Base-by-base conservation (phyloP, 2,888 invertebrate species). In the Epinotia nisella region DNA sequence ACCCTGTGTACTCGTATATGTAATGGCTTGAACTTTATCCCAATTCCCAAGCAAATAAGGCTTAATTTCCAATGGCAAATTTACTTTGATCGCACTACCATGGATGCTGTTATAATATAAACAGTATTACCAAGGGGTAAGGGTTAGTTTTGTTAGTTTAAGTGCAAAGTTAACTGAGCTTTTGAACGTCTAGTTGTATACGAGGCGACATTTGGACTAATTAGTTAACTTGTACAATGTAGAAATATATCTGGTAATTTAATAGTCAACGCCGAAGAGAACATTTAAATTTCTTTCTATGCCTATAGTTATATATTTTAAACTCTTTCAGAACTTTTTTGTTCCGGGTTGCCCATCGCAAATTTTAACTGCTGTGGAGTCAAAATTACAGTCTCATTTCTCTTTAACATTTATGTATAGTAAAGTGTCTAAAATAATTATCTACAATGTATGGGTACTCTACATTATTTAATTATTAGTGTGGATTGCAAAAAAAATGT, bases 141-240 rank as follows among this genome's bases (percentile, higher is more conserved):
- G 24, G 24, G 13, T n/a, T 10, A 53, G 10, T 0, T 11, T 53
- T 53, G 19, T 11, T 7, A n/a, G 3, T 24, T 55, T 55, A 24
- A 55, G 21, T 55, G 21, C 3, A 55, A 11, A 55, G 21, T 55
- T 55, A 55, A 55, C 15, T 29, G 19, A 24, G 19, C 19, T 24
- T 56, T 56, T 56, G 15, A 56, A 21, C 24, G 55, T 7, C 2
- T 53, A 17, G 24, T 35, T 58, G 19, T 35, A 24, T 21, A 19
- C 3, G 60, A 39, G 24, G 49, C 51, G 70, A 45, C 45, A 62
- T 55, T 39, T 70, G 39, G 29, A 61, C 70, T 62, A 62, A 62
- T 70, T 70, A 69, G 39, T 61, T 53, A 24, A 1, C 13, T n/a
- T 39, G 24, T 67, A 67, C 66, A 58, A 24, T 68, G 17, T 66